phyloP scores from a whole-genome alignment of 2,797 vertebrate species.

The Malurus leucopterus region DNA sequence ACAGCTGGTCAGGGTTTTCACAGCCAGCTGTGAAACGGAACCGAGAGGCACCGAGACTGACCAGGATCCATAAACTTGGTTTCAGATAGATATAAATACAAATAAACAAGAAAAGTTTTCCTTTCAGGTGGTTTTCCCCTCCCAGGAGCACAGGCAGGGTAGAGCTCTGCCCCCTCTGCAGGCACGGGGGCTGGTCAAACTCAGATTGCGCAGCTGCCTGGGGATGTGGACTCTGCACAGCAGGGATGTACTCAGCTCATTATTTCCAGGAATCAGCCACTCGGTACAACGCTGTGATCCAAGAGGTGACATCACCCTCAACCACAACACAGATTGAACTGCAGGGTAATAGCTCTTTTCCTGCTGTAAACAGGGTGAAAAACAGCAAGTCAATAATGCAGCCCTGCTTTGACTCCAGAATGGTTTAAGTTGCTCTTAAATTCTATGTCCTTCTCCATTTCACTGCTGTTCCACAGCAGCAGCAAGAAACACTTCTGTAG shows the following conservation, averaged over 20 bases:
- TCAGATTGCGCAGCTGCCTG: not conserved
- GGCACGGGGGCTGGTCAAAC: fast-evolving
- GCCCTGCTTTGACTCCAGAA: not conserved
- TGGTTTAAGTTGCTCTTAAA: not conserved
- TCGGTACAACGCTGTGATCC: fast-evolving
- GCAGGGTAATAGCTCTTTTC: not conserved
- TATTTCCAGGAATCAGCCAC: not conserved
- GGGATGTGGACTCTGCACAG: not conserved
- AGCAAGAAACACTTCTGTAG: not conserved
- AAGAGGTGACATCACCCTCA: not conserved
- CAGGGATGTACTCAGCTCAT: not conserved
- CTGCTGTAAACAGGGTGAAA: not conserved
- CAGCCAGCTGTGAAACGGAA: not conserved
- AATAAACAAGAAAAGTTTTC: not conserved
- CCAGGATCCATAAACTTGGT: not conserved
- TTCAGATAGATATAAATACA: not conserved
- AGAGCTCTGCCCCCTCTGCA: not conserved
- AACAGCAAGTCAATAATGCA: not conserved
- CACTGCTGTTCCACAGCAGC: not conserved
- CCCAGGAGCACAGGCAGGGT: not conserved
- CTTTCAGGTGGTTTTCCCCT: not conserved
- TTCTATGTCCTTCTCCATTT: not conserved
- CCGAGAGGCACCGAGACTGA: fast-evolving
- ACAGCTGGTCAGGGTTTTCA: not conserved
- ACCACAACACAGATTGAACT: not conserved